Evolutionary conservation across 1,140 invertebrate species (phyloP).

Genomic region (Lineus longissimus): DNA sequence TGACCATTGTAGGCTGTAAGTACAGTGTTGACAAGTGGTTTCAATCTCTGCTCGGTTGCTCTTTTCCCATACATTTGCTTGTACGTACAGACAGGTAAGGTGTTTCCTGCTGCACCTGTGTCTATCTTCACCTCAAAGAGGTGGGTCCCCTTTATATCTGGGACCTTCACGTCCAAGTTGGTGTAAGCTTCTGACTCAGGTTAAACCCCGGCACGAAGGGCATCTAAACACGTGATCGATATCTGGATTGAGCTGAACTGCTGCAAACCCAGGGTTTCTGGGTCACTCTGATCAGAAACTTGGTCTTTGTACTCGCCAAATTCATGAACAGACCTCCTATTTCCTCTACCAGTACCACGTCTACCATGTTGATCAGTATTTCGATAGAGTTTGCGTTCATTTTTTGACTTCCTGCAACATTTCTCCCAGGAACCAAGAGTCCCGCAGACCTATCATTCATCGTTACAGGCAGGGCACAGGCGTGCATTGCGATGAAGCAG

Average conservation of each 20-base stretch:
- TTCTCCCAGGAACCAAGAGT: slow-evolving; percentile 7
- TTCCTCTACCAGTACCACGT: background rate
- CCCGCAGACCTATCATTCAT: slow-evolving; percentile 9
- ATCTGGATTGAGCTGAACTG: no score
- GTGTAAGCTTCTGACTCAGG: background rate
- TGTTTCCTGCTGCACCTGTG: slow-evolving; percentile 16
- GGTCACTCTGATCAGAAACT: background rate
- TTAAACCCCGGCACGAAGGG: background rate
- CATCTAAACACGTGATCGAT: no score
- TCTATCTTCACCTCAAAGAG: slow-evolving; percentile 7
- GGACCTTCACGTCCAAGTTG: background rate
- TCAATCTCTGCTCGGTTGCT: background rate
- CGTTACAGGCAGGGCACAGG: slow-evolving; percentile 8
- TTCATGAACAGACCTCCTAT: background rate
- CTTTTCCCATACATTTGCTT: slow-evolving; percentile 11
- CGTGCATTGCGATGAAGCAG: background rate
- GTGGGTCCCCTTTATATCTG: background rate
- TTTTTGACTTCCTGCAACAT: background rate
- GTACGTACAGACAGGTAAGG: slow-evolving; percentile 3
- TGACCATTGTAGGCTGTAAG: no score
- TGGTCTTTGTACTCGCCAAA: background rate
- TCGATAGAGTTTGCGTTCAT: background rate
- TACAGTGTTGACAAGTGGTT: no score
- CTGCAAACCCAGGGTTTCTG: no score
- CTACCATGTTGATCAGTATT: no score